A percentile compares a stretch with the other conserved stretches of the same genome.
Conservation (phyloP, 2,797 vertebrate species). For the Darevskia mixta region DNA sequence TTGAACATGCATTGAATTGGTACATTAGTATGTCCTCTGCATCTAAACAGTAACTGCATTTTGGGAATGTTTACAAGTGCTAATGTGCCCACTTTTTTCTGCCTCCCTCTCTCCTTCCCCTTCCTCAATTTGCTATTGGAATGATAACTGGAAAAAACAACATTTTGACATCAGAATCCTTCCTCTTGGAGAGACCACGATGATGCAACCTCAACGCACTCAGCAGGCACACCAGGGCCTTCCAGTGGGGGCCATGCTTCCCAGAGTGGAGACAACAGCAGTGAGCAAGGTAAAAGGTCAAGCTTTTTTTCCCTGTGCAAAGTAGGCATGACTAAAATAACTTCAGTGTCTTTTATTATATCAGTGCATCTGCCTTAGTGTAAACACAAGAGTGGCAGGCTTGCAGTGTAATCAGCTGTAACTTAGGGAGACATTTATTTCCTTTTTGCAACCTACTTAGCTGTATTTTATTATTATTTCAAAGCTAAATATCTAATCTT, state of each 20-base stretch:
- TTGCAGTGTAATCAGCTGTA: conserved; percentile 70
- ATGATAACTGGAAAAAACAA: conserved; percentile 78
- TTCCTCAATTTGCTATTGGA: conserved; percentile 80
- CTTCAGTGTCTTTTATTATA: conserved; percentile 74
- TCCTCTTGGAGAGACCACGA: conserved; percentile 99
- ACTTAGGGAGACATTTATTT: conserved; percentile 72
- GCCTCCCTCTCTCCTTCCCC: conserved; percentile 43
- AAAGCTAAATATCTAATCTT: conserved; percentile 75
- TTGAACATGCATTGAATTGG: neutral
- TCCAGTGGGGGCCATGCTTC: conserved; percentile 99
- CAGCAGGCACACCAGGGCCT: conserved; percentile 98
- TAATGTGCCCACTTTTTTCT: conserved; percentile 83
- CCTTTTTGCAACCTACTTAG: conserved; percentile 74
- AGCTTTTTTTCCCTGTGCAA: conserved; percentile 73
- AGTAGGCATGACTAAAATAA: conserved; percentile 79
- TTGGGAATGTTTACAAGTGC: conserved; percentile 76
- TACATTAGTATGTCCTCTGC: conserved; percentile 45
- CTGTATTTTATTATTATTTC: conserved; percentile 75
- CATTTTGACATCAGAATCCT: conserved; percentile 92
- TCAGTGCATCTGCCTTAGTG: conserved; percentile 74
- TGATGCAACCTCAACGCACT: conserved; percentile 98
- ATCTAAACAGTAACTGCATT: conserved; percentile 52
- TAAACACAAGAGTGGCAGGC: conserved; percentile 73
- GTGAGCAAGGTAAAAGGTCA: conserved; percentile 96
- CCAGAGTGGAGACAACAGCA: conserved; percentile 99